These are phyloP conservation scores for Pyrrhia umbra DNA, from an alignment of 2,888 invertebrate species.

Conservation along the genomic window DNA sequence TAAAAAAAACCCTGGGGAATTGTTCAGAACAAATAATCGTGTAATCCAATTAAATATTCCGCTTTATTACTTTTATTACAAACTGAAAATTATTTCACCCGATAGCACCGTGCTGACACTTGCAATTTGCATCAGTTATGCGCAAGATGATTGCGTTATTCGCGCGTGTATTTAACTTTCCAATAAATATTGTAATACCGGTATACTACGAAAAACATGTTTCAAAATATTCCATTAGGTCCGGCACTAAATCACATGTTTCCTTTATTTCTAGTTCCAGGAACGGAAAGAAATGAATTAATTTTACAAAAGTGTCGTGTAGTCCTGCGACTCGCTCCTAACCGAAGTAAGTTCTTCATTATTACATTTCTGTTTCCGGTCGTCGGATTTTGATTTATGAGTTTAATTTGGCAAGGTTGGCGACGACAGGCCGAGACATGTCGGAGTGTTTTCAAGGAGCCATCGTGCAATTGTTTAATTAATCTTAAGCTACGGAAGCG, in stretches of 20 bases:
- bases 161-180: conserved; percentile 54
- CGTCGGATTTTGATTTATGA: conserved; percentile 88
- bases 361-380: conserved; percentile 88
- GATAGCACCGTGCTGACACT: conserved; percentile 67
- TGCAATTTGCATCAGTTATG: conserved; percentile 68
- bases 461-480: conserved; percentile 90
- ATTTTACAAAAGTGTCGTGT: conserved; percentile 70
- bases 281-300: conserved; percentile 75
- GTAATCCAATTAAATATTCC: conserved; percentile 74
- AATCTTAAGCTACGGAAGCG: conserved; percentile 87
- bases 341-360: conserved; percentile 83
- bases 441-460: conserved; percentile 90
- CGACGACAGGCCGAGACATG: conserved; percentile 90
- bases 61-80: conserved; percentile 69
- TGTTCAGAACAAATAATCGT: conserved; percentile 74
- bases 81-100: conserved; percentile 70
- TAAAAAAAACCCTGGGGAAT: conserved; percentile 60
- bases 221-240: conserved; percentile 31
- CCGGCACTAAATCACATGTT: conserved; percentile 49
- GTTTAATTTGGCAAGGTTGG: conserved; percentile 90
- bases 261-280: conserved; percentile 52
- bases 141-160: conserved; percentile 54
- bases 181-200: conserved; percentile 53
- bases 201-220: conserved; percentile 25
- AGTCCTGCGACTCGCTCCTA: conserved; percentile 66